Base-by-base conservation (phyloP, 2,113 vertebrate genomes). In the Spermophilus dauricus region DNA sequence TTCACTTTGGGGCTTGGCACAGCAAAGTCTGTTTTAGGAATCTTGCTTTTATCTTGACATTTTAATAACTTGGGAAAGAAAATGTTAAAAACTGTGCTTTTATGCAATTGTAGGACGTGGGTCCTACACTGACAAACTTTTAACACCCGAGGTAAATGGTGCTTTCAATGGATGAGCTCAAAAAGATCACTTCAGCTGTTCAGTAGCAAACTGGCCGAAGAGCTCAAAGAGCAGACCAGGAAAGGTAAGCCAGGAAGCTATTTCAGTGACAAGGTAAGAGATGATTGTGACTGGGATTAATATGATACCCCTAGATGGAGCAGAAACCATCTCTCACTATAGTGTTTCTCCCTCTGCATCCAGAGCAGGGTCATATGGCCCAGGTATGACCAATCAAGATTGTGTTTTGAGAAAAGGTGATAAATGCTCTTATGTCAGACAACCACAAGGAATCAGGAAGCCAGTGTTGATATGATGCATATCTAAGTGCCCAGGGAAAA, bases 21-120 rank as follows among this genome's bases (percentile, higher is more conserved):
- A 65, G 10, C 24, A 24, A 95, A 30, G 72, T 92, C 83, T 89
- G 76, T 48, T 95, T 97, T 88, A 89, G 45, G 70, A 80, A 86
- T 72, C 83, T 78, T 82, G 72, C 77, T 91, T 96, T 95, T 87
- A 83, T 92, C 86, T 89, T 89, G 89, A 53, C 86, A 89, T 93
- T 95, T 96, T 63, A 53, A 45, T 88, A 45, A 34, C 45, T 69
- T 92, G 92, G 65, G 30, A 92, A 92, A 97, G 45, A 77, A 87
- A 70, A 92, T 80, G 9, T 69, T 13, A 75, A 87, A 73, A 81
- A 13, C 7, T 65, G 12, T 94, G 18, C 73, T 73, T 1, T 82
- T 70, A 51, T 95, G 24, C 24, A 96, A 72, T 48, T 22, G 76
- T 14, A 30, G 2, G 42, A 42, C 32, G 65, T 65, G 32, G 96